Evolutionary conservation across 2,113 vertebrate species (phyloP).

Genomic region (Cyrtonyx montezumae): DNA sequence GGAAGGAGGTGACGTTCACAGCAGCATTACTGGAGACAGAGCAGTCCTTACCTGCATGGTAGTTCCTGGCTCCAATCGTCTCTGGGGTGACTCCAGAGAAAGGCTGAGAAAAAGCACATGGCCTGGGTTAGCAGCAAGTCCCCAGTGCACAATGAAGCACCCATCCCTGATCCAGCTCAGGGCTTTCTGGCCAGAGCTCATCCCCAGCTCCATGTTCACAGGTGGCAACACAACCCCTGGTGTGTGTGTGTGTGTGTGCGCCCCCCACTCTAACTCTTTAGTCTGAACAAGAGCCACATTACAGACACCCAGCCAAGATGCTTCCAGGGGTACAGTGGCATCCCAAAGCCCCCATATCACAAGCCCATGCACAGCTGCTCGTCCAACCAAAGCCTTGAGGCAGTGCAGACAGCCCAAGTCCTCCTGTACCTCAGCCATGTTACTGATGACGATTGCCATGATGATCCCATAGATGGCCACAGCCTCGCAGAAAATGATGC

Average conservation of each 20-base stretch:
- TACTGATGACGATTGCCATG: conserved; percentile 99
- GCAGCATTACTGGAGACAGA: rapidly evolving
- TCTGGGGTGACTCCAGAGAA: conserved; percentile 90
- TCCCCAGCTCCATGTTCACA: not conserved
- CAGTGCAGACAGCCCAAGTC: not conserved
- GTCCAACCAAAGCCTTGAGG: rapidly evolving
- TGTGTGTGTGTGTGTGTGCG: not conserved
- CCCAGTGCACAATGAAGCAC: not conserved
- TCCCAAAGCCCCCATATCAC: not conserved
- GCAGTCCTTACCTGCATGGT: conserved; percentile 88
- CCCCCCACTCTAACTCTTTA: not conserved
- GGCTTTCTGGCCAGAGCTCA: not conserved
- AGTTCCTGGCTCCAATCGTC: conserved; percentile 90
- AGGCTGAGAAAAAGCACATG: conserved; percentile 72
- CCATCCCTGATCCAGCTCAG: rapidly evolving
- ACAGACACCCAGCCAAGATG: not conserved
- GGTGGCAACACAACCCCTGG: not conserved
- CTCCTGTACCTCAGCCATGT: conserved; percentile 92
- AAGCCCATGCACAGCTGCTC: not conserved
- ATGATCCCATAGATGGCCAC: conserved; percentile 99
- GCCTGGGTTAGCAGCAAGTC: not conserved
- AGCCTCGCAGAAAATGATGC: conserved; percentile 99
- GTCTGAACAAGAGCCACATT: rapidly evolving
- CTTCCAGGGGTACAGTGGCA: not conserved
- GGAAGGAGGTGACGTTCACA: not conserved